These are phyloP conservation scores for Meteorus sp. DNA, from an alignment of 1,140 invertebrate genomes.

Conservation along the genomic window DNA sequence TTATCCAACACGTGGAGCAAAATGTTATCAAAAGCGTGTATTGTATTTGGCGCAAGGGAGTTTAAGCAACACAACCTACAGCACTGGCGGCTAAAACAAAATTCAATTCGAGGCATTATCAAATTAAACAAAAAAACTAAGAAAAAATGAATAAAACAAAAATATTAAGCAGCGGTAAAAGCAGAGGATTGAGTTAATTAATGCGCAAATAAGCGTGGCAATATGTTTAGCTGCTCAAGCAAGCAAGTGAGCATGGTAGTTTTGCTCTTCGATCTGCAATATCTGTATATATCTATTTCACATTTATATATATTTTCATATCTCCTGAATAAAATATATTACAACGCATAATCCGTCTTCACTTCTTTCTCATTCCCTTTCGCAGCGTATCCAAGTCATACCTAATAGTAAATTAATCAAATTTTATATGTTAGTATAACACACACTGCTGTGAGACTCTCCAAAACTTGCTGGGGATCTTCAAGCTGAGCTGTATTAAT, in stretches of 20 bases:
- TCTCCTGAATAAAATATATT: conserved; percentile 15
- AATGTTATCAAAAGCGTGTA: conserved; percentile 42
- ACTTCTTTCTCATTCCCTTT: conserved; percentile 38
- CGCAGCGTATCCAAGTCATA: conserved; percentile 4
- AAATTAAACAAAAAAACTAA: no score
- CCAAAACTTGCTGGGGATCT: neutral
- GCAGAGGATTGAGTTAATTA: conserved; percentile 12
- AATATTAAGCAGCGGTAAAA: conserved; percentile 15
- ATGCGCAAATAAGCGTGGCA: conserved; percentile 34
- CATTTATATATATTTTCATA: conserved; percentile 29
- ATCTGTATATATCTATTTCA: neutral
- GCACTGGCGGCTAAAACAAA: conserved; percentile 56
- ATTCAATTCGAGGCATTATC: no score
- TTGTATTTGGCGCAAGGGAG: conserved; percentile 46
- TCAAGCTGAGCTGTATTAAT: conserved; percentile 29
- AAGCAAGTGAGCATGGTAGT: conserved; percentile 40
- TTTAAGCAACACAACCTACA: conserved; percentile 55
- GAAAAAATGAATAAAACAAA: conserved; percentile 17
- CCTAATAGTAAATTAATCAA: conserved; percentile 2
- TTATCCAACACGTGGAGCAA: conserved; percentile 52
- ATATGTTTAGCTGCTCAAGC: conserved; percentile 39
- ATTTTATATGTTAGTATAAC: neutral
- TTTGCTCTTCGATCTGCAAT: neutral
- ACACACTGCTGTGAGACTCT: neutral
- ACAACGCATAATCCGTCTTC: conserved; percentile 24